Base-by-base conservation (phyloP, 1,140 invertebrate species). In the Antheraea mylitta region DNA sequence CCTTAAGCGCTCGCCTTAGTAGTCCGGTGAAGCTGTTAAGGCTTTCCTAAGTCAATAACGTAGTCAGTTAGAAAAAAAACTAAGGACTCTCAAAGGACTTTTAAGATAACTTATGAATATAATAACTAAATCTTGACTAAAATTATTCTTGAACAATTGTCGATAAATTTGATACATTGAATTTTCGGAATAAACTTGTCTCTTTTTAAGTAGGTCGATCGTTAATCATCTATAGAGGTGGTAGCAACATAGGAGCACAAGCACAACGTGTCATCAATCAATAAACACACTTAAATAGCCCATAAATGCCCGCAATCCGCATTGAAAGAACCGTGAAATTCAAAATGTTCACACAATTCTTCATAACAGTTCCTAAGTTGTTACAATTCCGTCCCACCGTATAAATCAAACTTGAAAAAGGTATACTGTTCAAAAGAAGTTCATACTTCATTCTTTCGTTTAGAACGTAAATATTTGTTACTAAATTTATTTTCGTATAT, bases 261-360 rank as follows among this genome's bases (percentile, higher is more conserved):
- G 69, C 69, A 75, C 71, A 79, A 79, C 75, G 79, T 59, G 68
- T 79, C 85, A 84, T 90, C 81, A 76, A 87, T 90, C 88, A 87
- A 78, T 30, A 73, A 69, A 72, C 77, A 80, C 75, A 74, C 73
- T 72, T 82, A 85, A 86, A 86, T 86, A 73, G 80, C 77, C 74
- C 79, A 85, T 88, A 91, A 91, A 89, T 88, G 82, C 80, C 89
- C 87, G 82, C 87, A 89, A 81, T 76, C 79, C 76, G 71, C 81
- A 80, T 71, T 70, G 78, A 76, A 76, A 75, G 65, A 69, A 73
- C 77, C 78, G 78, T 85, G 79, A 85, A 90, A 90, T 87, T 73
- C 65, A 75, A 87, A 81, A 76, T 80, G 80, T 86, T 87, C 79
- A 72, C 82, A 82, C 78, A 72, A 78, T 82, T 76, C 77, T 80